Evolutionary conservation across 2,888 invertebrate genomes (phyloP), one percentile per base, ranked within the genome.

Genomic region (Microctonus hyperodae): DNA sequence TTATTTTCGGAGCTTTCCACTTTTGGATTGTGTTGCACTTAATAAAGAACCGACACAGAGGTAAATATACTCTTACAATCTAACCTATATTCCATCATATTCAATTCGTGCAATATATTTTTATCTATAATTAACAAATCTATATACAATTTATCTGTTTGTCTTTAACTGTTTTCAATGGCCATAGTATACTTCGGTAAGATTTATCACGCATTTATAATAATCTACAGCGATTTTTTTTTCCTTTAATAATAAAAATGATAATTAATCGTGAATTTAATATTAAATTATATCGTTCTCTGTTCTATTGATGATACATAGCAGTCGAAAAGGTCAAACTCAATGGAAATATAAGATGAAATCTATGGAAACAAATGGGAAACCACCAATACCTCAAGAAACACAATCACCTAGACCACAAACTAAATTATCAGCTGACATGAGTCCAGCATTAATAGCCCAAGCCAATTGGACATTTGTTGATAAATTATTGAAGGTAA

Each of bases 381-480:
- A 83, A 67, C 65, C 79, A 33, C 65, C 77, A 16, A 76, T 68
- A 1, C 80, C 80, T 5, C 83, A 83, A 72, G 83, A 83, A 76
- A 81, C 81, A 48, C 83, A 83, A 64, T 83, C 83, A 0, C 83
- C 83, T 4, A 75, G 83, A 56, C 83, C 83, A 25, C 84, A 84
- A 70, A 85, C 89, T 59, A 86, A 88, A 72, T 79, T 89, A 59
- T 88, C 88, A 0, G 88, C 90, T 1, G 90, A 90, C 71, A 88
- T 90, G 76, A 94, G 94, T 72, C 95, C 96, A 0, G 95, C 96
- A 0, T 89, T 95, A 44, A 93, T 98, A 77, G 96, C 96, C 13
- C 96, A 98, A 84, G 96, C 97, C 37, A 98, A 99, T 85, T 96
- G 97, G 92, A 94, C 95, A 25, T 99, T 99, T 86, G 98, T 99